Conservation (phyloP, 1,140 invertebrate genomes). For the Euschistus heros region DNA sequence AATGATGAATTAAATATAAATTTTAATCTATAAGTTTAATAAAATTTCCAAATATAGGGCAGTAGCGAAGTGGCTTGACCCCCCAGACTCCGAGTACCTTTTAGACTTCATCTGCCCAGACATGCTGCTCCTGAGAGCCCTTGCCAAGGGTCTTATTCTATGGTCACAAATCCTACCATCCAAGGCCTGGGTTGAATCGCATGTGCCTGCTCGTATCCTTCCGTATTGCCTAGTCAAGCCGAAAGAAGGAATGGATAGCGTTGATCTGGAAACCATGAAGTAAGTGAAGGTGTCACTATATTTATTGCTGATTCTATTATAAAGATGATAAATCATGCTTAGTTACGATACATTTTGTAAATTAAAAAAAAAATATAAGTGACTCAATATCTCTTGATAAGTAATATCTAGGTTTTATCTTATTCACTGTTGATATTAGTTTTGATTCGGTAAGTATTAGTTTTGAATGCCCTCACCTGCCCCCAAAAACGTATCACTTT, state of each 20-base stretch:
- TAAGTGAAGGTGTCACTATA: constrained; percentile 37
- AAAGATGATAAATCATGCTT: neutral
- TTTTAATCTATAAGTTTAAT: no score
- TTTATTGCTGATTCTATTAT: neutral
- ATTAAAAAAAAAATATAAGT: neutral
- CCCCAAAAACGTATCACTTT: no score
- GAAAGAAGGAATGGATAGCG: constrained; percentile 45
- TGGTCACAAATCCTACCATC: constrained; percentile 78
- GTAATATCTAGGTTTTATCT: no score
- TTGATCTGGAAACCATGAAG: constrained; percentile 94
- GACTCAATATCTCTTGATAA: no score
- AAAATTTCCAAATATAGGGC: constrained; percentile 40
- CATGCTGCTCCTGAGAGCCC: constrained; percentile 72
- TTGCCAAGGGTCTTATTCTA: constrained; percentile 64
- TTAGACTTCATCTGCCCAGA: constrained; percentile 90
- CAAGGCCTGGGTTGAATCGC: constrained; percentile 71
- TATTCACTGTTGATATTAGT: no score
- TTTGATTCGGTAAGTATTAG: no score
- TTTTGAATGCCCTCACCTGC: no score
- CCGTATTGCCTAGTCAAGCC: constrained; percentile 60
- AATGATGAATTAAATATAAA: no score
- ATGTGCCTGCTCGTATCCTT: constrained; percentile 64
- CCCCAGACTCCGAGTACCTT: constrained; percentile 80
- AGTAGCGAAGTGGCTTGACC: constrained; percentile 86
- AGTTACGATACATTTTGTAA: neutral